phyloP scores from a whole-genome alignment of 2,888 invertebrate genomes.

The Sericinus montela region DNA sequence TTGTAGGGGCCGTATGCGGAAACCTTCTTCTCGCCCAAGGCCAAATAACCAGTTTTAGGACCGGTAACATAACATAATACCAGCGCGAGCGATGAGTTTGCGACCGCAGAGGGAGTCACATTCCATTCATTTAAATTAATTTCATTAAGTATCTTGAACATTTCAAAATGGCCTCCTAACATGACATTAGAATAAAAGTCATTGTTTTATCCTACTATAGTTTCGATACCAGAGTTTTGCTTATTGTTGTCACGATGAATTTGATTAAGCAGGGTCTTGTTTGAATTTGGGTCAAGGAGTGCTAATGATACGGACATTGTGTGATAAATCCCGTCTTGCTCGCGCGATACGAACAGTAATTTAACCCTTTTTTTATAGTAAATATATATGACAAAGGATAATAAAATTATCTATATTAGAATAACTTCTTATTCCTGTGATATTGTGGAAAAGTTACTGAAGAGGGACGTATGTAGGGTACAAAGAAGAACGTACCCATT shows the following conservation, averaged over 20 bases:
- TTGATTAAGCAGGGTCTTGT: background rate
- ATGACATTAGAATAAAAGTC: background rate
- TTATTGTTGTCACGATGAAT: background rate
- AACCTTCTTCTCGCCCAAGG: slow-evolving; percentile 63
- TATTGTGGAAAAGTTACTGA: too few species aligned
- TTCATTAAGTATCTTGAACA: slow-evolving; percentile 6
- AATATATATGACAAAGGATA: too few species aligned
- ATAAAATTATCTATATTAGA: too few species aligned
- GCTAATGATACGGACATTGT: background rate
- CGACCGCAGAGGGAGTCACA: slow-evolving; percentile 25
- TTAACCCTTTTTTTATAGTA: background rate
- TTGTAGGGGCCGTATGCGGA: slow-evolving; percentile 53
- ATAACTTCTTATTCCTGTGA: too few species aligned
- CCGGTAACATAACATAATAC: slow-evolving; percentile 48
- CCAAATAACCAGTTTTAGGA: slow-evolving; percentile 59
- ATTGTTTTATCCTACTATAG: background rate
- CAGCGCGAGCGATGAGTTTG: slow-evolving; percentile 21
- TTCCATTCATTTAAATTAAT: slow-evolving; percentile 19
- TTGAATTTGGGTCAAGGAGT: background rate
- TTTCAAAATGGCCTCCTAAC: background rate
- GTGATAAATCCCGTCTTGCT: background rate
- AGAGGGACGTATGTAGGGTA: too few species aligned
- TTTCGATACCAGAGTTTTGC: background rate
- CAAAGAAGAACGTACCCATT: too few species aligned
- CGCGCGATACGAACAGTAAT: background rate